Evolutionary conservation across 2,888 invertebrate species (phyloP), one percentile per base, ranked within the genome.

Genomic region (Gibbula magus): DNA sequence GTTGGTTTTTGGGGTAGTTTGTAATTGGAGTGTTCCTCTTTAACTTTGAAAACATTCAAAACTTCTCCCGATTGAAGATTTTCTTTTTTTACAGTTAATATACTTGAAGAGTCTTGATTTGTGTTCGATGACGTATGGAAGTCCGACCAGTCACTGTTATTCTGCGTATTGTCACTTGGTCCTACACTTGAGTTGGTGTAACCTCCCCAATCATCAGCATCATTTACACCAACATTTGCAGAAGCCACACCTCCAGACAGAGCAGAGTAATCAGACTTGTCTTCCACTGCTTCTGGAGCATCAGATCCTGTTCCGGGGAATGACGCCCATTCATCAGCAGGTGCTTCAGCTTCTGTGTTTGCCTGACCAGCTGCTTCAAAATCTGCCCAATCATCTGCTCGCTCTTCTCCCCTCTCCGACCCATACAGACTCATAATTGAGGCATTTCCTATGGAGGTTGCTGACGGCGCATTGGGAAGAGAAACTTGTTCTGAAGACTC

Each of bases 11-110:
- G 39, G 13, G 79, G 13, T 53, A 67, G 53, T 20, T 67, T 52
- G 52, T 35, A 51, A 35, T n/a, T 35, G 22, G 29, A 45, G 16
- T 86, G 86, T 25, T 87, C 86, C 75, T 86, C 83, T 35, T 87
- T 86, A 25, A 89, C 86, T 77, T 88, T 89, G 78, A 90, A 90
- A 20, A 90, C 78, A 16, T 86, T 86, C 51, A 89, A 73, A 76
- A 90, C 89, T 80, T 89, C 89, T 78, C 77, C 82, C 2, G 86
- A 81, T 13, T 84, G 85, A 51, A 90, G 78, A 76, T 86, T 86
- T 35, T 85, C 83, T 61, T 89, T 89, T 79, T 87, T 89, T 22
- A 90, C 83, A 13, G 85, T 85, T n/a, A 88, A 82, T n/a, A 85
- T 70, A 75, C 32, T 66, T 4, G 39, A 16, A 54, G 39, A 35